Evolutionary conservation across 2,888 invertebrate genomes (phyloP), one percentile per base, ranked within the genome.

Genomic region (Dicroscelio sp.): DNA sequence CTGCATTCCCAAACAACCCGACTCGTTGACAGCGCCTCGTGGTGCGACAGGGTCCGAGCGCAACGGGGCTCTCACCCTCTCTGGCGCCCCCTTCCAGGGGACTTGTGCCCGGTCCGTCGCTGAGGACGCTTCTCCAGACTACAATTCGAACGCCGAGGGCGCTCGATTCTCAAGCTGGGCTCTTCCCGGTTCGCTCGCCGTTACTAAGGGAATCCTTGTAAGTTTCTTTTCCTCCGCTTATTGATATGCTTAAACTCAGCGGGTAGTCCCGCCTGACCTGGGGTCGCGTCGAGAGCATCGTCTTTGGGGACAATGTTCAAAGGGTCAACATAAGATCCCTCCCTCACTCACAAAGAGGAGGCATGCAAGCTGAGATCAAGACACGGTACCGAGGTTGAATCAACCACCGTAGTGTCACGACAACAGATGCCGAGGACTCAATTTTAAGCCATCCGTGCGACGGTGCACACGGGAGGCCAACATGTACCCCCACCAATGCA

Each of bases 211-310:
- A 97, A 97, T 97, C 97, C 97, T 97, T 92, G 97, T 97, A 97
- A 97, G 97, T 98, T 98, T 98, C 97, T 98, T 98, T 98, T 98
- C 97, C 98, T 97, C 97, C 97, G 97, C 97, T 97, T 97, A 98
- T 96, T 98, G 97, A 98, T 98, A 98, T 98, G 97, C 97, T 98
- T 97, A 97, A 93, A 90, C 90, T 92, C 91, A 95, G 97, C 97
- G 97, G 97, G 97, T 97, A 94, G 94, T 97, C 97, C 96, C 96
- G 94, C 96, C 96, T 97, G 95, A 96, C 96, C 96, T 96, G 97
- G 97, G 97, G 97, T 97, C 97, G 96, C 80, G 8, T 38, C 63
- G n/a, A 43, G n/a, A n/a, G n/a, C n/a, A n/a, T n/a, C n/a, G n/a
- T n/a, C n/a, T n/a, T n/a, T n/a, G n/a, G n/a, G n/a, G n/a, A n/a